A percentile compares a stretch with the other conserved stretches of the same genome.
Conservation (phyloP, 1,140 invertebrate species). For the Rhyacophila brunnea region DNA sequence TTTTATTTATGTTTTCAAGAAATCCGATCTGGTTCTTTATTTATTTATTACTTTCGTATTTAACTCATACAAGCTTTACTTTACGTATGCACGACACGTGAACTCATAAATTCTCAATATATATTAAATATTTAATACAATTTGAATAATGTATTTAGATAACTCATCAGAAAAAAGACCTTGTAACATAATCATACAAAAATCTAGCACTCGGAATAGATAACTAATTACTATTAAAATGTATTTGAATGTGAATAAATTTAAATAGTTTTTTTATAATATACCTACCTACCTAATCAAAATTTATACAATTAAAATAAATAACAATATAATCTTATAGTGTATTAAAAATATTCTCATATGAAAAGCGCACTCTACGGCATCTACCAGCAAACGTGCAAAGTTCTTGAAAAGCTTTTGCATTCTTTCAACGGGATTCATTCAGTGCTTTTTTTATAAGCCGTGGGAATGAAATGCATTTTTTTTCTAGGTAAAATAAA, state of each 20-base stretch:
- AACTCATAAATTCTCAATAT: constrained; percentile 9
- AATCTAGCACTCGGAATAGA: too few species aligned
- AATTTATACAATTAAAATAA: background rate
- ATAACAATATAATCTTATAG: background rate
- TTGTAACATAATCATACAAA: too few species aligned
- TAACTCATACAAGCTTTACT: constrained; percentile 11
- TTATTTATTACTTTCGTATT: constrained; percentile 27
- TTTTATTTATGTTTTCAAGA: constrained; percentile 34
- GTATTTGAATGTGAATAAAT: background rate
- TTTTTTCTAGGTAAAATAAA: too few species aligned
- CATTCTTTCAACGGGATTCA: background rate
- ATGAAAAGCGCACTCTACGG: background rate
- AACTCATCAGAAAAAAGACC: too few species aligned
- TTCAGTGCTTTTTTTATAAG: background rate
- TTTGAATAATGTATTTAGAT: too few species aligned
- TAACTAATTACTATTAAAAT: too few species aligned
- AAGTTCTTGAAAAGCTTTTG: constrained; percentile 9
- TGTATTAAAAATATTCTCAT: too few species aligned
- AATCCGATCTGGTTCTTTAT: constrained; percentile 33
- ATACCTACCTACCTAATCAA: too few species aligned
- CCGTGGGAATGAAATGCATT: background rate
- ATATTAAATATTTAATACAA: too few species aligned
- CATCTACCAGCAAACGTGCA: constrained; percentile 2
- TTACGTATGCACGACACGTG: background rate
- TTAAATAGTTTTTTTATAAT: background rate